These are phyloP conservation scores for Drosophila falleni DNA, from an alignment of 2,888 invertebrate genomes.

Conservation along the genomic window DNA sequence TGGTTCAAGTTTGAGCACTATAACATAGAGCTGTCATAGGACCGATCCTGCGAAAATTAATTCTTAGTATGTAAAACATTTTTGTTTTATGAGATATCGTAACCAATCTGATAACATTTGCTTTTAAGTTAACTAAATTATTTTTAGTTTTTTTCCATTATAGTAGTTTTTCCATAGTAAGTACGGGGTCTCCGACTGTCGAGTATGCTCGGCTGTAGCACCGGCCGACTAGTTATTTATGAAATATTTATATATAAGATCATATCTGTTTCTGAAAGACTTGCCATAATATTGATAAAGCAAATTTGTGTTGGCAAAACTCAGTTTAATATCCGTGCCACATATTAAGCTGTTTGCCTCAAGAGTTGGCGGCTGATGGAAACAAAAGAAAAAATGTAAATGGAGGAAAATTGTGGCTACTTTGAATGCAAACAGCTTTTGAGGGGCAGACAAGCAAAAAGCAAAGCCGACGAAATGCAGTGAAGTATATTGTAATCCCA, in stretches of 20 bases:
- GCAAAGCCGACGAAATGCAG: constrained; percentile 29
- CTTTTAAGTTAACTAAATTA: too few relatives aligned
- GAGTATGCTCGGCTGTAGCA: too few relatives aligned
- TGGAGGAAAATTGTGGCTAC: constrained; percentile 59
- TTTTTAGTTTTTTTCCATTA: too few relatives aligned
- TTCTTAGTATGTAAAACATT: too few relatives aligned
- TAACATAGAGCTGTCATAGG: too few relatives aligned
- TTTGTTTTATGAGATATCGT: too few relatives aligned
- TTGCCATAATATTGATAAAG: constrained; percentile 21
- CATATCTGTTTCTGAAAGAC: constrained; percentile 6
- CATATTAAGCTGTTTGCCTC: constrained; percentile 40
- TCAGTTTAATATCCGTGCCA: constrained; percentile 27
- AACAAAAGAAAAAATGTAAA: constrained; percentile 29
- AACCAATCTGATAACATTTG: too few relatives aligned
- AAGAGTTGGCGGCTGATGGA: constrained; percentile 23
- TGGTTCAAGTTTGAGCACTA: too few relatives aligned
- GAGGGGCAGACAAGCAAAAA: constrained; percentile 23
- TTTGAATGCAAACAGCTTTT: constrained; percentile 47
- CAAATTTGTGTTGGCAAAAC: constrained; percentile 26
- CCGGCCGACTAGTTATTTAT: too few relatives aligned
- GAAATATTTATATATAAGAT: background rate
- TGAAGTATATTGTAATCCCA: constrained; percentile 54
- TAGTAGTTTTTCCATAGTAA: too few relatives aligned
- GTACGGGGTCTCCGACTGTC: too few relatives aligned
- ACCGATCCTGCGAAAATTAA: too few relatives aligned